A percentile compares a stretch with the other conserved stretches of the same genome.
phyloP scores from a whole-genome alignment of 2,888 invertebrate species.

The Erebia epiphron region DNA sequence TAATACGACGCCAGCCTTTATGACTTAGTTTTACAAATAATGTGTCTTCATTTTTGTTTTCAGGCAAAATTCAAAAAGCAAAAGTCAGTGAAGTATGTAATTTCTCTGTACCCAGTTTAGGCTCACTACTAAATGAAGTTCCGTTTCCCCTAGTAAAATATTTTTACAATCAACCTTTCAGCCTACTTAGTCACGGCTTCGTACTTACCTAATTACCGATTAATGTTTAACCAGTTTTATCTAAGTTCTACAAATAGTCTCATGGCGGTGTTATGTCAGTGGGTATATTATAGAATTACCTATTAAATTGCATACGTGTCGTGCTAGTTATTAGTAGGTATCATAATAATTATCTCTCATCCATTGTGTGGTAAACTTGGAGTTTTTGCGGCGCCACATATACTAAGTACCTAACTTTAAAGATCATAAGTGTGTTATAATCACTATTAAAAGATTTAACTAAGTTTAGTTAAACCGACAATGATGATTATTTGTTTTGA shows the following conservation, averaged over 20 bases:
- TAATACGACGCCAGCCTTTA: too few relatives aligned
- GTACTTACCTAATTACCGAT: slow-evolving; percentile 3
- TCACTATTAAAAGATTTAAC: too few relatives aligned
- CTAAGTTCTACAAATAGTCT: slow-evolving; percentile 1
- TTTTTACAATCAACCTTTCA: neutral
- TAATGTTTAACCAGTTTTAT: neutral
- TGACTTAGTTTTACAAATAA: too few relatives aligned
- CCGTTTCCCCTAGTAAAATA: too few relatives aligned
- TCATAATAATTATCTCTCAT: slow-evolving; percentile 34
- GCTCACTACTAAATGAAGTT: too few relatives aligned
- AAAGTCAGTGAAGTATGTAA: too few relatives aligned
- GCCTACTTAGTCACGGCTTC: neutral
- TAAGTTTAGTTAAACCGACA: too few relatives aligned
- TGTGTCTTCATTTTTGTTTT: too few relatives aligned
- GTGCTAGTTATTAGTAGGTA: slow-evolving; percentile 21
- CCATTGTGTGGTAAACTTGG: slow-evolving; percentile 37
- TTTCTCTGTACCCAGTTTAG: too few relatives aligned
- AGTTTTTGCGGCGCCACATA: slow-evolving; percentile 42
- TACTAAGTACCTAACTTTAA: neutral
- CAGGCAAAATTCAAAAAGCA: too few relatives aligned
- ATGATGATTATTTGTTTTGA: too few relatives aligned
- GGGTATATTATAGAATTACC: neutral
- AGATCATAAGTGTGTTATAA: slow-evolving; percentile 1
- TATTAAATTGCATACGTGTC: slow-evolving; percentile 26
- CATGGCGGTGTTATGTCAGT: slow-evolving; percentile 25